phyloP scores from a whole-genome alignment of 2,888 invertebrate species.

The Sialis lutaria region DNA sequence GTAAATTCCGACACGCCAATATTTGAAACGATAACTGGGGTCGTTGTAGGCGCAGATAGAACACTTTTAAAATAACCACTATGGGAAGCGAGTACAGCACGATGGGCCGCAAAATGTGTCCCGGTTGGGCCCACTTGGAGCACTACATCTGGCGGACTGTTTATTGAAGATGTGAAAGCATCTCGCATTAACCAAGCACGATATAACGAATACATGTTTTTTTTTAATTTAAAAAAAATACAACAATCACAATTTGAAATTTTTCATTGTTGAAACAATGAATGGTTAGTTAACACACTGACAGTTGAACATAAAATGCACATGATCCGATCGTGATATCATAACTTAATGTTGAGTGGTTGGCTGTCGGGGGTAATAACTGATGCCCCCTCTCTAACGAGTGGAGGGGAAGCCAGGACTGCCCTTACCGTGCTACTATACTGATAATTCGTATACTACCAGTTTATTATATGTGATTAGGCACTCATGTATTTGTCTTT shows the following conservation, averaged over 20 bases:
- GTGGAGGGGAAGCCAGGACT: too few relatives aligned
- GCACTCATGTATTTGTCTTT: too few relatives aligned
- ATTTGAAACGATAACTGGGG: constrained; percentile 32
- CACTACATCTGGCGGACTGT: constrained; percentile 39
- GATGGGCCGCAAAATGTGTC: constrained; percentile 50
- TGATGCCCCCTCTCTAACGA: too few relatives aligned
- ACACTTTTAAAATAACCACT: constrained; percentile 55
- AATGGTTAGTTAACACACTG: neutral
- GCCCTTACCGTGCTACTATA: too few relatives aligned
- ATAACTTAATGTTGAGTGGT: too few relatives aligned
- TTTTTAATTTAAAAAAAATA: too few relatives aligned
- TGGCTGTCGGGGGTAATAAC: too few relatives aligned
- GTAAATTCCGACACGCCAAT: constrained; percentile 44
- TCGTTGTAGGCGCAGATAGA: constrained; percentile 22
- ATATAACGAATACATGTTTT: constrained; percentile 26
- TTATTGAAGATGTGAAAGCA: constrained; percentile 14
- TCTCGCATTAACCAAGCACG: constrained; percentile 24
- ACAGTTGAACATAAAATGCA: too few relatives aligned
- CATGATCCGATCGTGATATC: too few relatives aligned
- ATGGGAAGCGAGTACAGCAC: constrained; percentile 43
- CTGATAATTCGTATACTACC: too few relatives aligned
- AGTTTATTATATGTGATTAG: too few relatives aligned
- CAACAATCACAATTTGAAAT: neutral
- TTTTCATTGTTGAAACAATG: neutral
- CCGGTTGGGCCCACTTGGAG: constrained; percentile 42